These are phyloP conservation scores for Linnaemya tessellans DNA, from an alignment of 2,888 invertebrate species.

Conservation along the genomic window DNA sequence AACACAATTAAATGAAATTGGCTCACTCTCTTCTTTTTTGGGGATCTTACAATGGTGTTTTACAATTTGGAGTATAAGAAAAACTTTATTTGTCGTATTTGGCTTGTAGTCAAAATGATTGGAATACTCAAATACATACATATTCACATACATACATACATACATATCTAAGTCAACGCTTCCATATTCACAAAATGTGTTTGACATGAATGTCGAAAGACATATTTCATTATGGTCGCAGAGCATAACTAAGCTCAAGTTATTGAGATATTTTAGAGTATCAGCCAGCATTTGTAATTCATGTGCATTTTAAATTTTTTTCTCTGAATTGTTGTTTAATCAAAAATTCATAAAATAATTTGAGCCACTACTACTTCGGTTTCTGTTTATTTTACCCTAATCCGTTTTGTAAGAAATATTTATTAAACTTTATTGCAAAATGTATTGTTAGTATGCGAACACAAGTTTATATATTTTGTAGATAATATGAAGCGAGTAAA, in stretches of 20 bases:
- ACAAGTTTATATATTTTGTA: background rate
- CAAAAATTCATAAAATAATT: constrained; percentile 48
- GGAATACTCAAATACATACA: constrained; percentile 15
- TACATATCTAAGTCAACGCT: constrained; percentile 20
- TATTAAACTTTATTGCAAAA: background rate
- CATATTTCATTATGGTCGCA: constrained; percentile 24
- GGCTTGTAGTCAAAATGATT: constrained; percentile 6
- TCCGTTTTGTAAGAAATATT: constrained; percentile 20
- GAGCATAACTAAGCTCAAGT: constrained; percentile 51
- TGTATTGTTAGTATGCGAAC: constrained; percentile 1
- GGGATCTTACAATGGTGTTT: background rate
- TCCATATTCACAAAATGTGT: constrained; percentile 27
- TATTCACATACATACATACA: background rate
- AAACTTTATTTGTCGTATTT: constrained; percentile 4
- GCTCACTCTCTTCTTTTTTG: constrained; percentile 14
- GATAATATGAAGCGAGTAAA: background rate
- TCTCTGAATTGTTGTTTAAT: constrained; percentile 22
- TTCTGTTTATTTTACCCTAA: constrained; percentile 20
- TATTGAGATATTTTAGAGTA: constrained; percentile 23
- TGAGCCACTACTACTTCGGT: constrained; percentile 29
- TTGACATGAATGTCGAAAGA: constrained; percentile 40
- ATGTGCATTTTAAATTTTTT: background rate
- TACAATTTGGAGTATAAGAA: background rate
- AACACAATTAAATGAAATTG: constrained; percentile 35
- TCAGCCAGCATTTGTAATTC: constrained; percentile 3